A percentile compares a stretch with the other conserved stretches of the same genome.
Conservation (phyloP, 2,797 vertebrate genomes). For the Darevskia mixta region DNA sequence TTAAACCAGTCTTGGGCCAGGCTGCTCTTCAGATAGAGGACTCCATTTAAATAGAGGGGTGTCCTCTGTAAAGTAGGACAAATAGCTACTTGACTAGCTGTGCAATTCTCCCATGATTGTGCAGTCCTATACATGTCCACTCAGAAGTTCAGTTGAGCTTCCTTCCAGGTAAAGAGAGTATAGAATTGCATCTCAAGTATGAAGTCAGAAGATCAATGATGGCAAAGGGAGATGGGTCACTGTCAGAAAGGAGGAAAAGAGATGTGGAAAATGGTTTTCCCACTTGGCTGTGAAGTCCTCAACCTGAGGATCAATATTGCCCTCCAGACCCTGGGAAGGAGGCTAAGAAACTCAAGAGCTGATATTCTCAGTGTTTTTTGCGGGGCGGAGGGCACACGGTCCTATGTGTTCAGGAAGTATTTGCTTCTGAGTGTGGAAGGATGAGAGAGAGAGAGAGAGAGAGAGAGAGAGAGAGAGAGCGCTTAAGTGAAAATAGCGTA, state of each 20-base stretch:
- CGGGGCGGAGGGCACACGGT: no score
- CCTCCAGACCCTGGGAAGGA: not conserved
- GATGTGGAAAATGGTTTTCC: not conserved
- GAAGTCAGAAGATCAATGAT: not conserved
- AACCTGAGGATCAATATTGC: not conserved
- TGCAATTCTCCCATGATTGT: no score
- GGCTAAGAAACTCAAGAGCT: not conserved
- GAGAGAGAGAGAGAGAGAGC: not conserved
- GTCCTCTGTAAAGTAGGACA: no score
- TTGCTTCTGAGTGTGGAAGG: constrained; percentile 4
- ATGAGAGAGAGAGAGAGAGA: not conserved
- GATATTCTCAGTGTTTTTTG: no score
- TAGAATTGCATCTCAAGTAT: not conserved
- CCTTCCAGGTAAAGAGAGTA: not conserved
- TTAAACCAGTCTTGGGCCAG: no score
- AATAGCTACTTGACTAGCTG: no score
- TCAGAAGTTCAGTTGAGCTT: not conserved
- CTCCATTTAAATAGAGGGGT: no score
- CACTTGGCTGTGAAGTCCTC: not conserved
- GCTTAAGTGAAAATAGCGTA: constrained; percentile 39
- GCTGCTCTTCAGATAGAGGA: no score
- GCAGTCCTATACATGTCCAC: not conserved
- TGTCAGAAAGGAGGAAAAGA: not conserved
- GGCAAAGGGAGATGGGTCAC: not conserved
- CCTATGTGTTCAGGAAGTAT: not conserved